Percentiles rank a stretch among this genome's conserved stretches.
Evolutionary conservation across 2,888 invertebrate genomes (phyloP).

Genomic region (Ochropleura plecta): DNA sequence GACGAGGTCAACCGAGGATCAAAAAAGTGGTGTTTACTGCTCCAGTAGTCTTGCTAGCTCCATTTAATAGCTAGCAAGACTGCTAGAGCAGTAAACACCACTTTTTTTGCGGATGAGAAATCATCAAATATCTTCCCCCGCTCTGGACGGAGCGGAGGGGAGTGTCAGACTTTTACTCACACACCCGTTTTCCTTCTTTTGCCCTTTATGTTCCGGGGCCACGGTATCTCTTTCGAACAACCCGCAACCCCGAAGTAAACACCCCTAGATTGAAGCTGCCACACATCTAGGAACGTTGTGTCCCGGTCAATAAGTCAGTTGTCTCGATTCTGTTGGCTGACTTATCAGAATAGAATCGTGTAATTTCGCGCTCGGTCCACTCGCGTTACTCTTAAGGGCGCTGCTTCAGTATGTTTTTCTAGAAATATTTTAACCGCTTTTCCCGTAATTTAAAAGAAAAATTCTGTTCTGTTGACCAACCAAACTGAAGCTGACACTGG

Average conservation of each 20-base stretch:
- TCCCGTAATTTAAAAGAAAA: not conserved
- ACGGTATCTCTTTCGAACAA: too few species aligned
- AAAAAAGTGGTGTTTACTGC: too few species aligned
- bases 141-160: too few species aligned
- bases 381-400: too few species aligned
- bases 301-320: not conserved
- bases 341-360: not conserved
- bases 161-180: too few species aligned
- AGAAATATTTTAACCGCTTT: not conserved
- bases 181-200: too few species aligned
- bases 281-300: not conserved
- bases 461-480: too few species aligned
- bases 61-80: not conserved
- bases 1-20: not conserved
- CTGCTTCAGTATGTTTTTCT: not conserved
- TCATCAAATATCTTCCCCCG: too few species aligned
- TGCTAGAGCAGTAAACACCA: not conserved
- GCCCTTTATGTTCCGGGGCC: too few species aligned
- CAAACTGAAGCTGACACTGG: not conserved
- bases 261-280: not conserved
- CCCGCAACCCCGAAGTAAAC: not conserved
- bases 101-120: not conserved
- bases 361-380: not conserved
- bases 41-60: too few species aligned
- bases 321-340: not conserved